Evolutionary conservation across 2,113 vertebrate species (phyloP).

Genomic region (Phoenicopterus ruber): DNA sequence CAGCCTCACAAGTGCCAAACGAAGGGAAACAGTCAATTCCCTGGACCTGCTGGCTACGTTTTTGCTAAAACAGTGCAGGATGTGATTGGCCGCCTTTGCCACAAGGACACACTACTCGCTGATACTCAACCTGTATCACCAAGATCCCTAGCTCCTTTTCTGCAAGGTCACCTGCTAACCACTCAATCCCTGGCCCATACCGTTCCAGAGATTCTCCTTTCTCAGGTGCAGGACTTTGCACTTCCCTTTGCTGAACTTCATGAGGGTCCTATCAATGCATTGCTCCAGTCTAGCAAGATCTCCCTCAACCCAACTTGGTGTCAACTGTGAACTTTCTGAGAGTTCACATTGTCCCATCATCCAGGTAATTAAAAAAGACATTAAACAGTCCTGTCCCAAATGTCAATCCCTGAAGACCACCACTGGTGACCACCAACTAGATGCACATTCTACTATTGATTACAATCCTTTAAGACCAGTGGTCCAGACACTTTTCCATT

Average conservation of each 20-base stretch:
- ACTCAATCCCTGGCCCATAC: not conserved
- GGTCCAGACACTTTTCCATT: not conserved
- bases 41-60: not conserved
- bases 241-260: not conserved
- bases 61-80: not conserved
- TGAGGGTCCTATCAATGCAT: not conserved
- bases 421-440: not conserved
- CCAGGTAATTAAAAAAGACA: not conserved
- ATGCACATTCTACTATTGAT: not conserved
- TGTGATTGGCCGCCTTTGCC: not conserved
- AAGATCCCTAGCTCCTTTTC: not conserved
- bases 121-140: not conserved
- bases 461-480: not conserved
- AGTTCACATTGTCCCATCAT: not conserved
- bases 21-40: not conserved
- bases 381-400: not conserved
- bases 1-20: not conserved
- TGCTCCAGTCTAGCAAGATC: not conserved
- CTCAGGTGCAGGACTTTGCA: not conserved
- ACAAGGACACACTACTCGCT: not conserved
- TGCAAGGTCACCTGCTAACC: not conserved
- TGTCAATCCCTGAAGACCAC: not conserved
- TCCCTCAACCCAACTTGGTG: not conserved
- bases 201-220: not conserved
- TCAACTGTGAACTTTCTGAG: not conserved